Evolutionary conservation across 1,140 invertebrate genomes (phyloP), one percentile per base, ranked within the genome.

Genomic region (Plectrocnemia conspersa): DNA sequence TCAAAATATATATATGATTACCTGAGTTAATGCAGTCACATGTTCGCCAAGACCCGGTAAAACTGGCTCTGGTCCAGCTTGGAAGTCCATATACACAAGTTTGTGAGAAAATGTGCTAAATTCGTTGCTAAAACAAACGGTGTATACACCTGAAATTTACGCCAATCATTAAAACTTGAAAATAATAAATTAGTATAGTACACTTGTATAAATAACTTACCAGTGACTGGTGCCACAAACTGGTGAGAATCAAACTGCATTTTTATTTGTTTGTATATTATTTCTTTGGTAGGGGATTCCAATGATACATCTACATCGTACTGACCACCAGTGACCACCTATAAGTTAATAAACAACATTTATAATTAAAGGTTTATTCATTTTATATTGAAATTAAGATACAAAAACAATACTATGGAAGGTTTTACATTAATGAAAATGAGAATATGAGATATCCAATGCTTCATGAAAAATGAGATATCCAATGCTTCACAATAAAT

Each of bases 101-200:
- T 99, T 99, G 66, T 99, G 97, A n/a, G 93, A 96, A 74, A 98
- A 98, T 29, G 96, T 98, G 33, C 96, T 98, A 72, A 99, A 99
- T 72, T 99, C 95, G 77, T 99, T 99, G 66, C 93, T 97, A 70
- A 99, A 99, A 74, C 97, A 99, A 10, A 89, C 89, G 45, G 82
- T 80, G 67, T 94, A 95, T 3, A 89, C 78, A 54, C 92, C 91
- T 67, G 64, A 52, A 63, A 69, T 56, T 40, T 50, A n/a, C n/a
- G n/a, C n/a, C n/a, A n/a, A n/a, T n/a, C n/a, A n/a, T n/a, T n/a
- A n/a, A n/a, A n/a, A n/a, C n/a, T n/a, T n/a, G n/a, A n/a, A n/a
- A n/a, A n/a, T n/a, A n/a, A n/a, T n/a, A n/a, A n/a, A n/a, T n/a
- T n/a, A n/a, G n/a, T n/a, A n/a, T n/a, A n/a, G n/a, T n/a, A 7